Percentiles rank a stretch among this genome's conserved stretches.
Conservation (phyloP, 2,888 invertebrate species). For the Netelia melanura region DNA sequence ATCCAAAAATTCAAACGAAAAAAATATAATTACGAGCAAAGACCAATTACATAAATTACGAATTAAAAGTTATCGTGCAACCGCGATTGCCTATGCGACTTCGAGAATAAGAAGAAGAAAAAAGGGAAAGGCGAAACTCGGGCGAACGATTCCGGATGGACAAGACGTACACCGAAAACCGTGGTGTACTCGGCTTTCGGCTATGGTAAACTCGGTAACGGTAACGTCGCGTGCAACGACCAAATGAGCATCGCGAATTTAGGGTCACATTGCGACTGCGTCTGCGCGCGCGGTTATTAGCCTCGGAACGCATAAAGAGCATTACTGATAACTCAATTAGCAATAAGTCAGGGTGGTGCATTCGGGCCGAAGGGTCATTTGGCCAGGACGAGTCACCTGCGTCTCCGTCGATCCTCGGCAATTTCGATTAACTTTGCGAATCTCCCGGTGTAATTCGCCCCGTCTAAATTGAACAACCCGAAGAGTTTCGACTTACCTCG, state of each 20-base stretch:
- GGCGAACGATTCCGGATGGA: not conserved
- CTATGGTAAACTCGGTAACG: slow-evolving; percentile 49
- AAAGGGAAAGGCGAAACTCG: not conserved
- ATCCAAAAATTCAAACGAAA: too few relatives aligned
- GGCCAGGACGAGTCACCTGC: slow-evolving; percentile 34
- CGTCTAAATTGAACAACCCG: too few relatives aligned
- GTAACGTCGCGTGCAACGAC: slow-evolving; percentile 63
- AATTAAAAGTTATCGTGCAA: too few relatives aligned
- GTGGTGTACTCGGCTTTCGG: slow-evolving; percentile 10
- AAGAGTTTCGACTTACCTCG: too few relatives aligned
- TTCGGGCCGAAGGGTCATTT: slow-evolving; percentile 36
- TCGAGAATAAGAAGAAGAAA: too few relatives aligned
- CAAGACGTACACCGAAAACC: not conserved
- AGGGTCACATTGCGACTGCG: slow-evolving; percentile 58
- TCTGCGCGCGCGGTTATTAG: slow-evolving; percentile 50
- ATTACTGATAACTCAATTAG: slow-evolving; percentile 69
- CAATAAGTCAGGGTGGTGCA: slow-evolving; percentile 59
- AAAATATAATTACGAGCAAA: too few relatives aligned
- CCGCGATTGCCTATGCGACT: too few relatives aligned
- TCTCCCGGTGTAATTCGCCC: not conserved
- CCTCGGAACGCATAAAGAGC: slow-evolving; percentile 55
- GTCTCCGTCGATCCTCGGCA: not conserved
- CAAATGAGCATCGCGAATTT: slow-evolving; percentile 67
- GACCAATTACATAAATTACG: too few relatives aligned
- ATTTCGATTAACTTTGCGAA: not conserved